Base-by-base conservation (phyloP, 2,888 invertebrate genomes). In the Acrobasis repandana region DNA sequence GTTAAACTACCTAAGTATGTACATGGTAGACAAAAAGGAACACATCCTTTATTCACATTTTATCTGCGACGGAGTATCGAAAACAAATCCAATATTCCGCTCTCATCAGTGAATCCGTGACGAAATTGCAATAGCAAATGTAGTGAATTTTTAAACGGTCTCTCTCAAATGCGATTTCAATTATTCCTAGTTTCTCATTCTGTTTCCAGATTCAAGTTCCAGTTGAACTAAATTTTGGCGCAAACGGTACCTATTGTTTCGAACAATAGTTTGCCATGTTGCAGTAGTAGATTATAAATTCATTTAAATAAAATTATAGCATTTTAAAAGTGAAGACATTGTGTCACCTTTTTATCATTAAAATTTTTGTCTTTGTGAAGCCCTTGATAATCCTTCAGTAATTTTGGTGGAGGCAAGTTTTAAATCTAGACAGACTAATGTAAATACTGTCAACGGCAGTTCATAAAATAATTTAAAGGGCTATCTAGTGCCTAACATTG, bases 51-150 rank as follows among this genome's bases (percentile, higher is more conserved):
- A 20, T 3, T 20, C 4, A 20, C 2, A 20, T 4, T 38, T 38
- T 38, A 38, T 16, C 10, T 49, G 36, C 54, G 9, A 16, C 16
- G 15, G 16, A 10, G 16, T 18, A 54, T 36, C 36, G 14, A 52
- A 52, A 52, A 52, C 56, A 43, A 56, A 56, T 56, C 43, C 52
- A 54, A 9, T 20, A 56, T 33, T 46, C 43, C 43, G 18, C 56
- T 56, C 46, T 56, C 56, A 56, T 56, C 28, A 54, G 28, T 56
- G 20, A 46, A 46, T 36, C 34, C 54, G 54, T 54, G 54, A 54
- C 36, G 54, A 54, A 54, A 54, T 36, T 54, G 54, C 54, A 54
- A 54, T 18, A 38, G 54, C 54, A 54, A 54, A 54, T 54, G 54
- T 54, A 54, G 36, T 54, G 36, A 54, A 54, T 54, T 54, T 54